A percentile compares a stretch with the other conserved stretches of the same genome.
phyloP scores from a whole-genome alignment of 1,140 invertebrate genomes.

The Polyergus mexicanus region DNA sequence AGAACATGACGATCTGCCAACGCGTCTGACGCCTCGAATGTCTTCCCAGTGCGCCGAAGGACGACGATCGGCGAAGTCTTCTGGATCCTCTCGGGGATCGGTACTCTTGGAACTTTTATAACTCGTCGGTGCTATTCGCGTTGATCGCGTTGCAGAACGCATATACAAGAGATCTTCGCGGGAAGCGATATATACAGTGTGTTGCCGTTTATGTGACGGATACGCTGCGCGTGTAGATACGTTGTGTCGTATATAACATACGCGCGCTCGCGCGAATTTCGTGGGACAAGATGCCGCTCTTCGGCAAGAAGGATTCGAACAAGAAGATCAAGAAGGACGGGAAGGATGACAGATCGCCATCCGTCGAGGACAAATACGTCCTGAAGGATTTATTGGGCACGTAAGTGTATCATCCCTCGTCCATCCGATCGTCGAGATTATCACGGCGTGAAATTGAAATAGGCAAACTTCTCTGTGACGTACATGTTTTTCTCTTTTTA shows the following conservation, averaged over 20 bases:
- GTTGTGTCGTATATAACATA: neutral
- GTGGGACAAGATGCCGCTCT: constrained; percentile 92
- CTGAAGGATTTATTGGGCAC: constrained; percentile 96
- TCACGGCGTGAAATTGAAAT: neutral
- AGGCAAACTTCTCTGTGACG: neutral
- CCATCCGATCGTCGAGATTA: neutral
- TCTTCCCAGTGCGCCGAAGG: constrained; percentile 24
- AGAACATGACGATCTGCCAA: constrained; percentile 64
- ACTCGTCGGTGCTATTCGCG: too few species aligned
- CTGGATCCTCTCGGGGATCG: constrained; percentile 15
- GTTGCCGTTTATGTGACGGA: neutral
- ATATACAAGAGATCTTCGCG: too few species aligned
- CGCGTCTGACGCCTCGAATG: constrained; percentile 47
- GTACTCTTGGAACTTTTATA: neutral
- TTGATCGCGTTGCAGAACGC: too few species aligned
- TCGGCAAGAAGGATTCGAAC: constrained; percentile 95
- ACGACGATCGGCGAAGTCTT: constrained; percentile 12
- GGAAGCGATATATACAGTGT: neutral
- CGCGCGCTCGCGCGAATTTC: neutral
- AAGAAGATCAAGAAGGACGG: constrained; percentile 94
- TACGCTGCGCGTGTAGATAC: neutral
- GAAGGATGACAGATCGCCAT: constrained; percentile 92
- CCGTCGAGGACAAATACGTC: constrained; percentile 95
- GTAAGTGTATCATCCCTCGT: constrained; percentile 87
- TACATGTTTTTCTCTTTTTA: constrained; percentile 13